Evolutionary conservation across 2,888 invertebrate genomes (phyloP).

Genomic region (Uropetala carovei): DNA sequence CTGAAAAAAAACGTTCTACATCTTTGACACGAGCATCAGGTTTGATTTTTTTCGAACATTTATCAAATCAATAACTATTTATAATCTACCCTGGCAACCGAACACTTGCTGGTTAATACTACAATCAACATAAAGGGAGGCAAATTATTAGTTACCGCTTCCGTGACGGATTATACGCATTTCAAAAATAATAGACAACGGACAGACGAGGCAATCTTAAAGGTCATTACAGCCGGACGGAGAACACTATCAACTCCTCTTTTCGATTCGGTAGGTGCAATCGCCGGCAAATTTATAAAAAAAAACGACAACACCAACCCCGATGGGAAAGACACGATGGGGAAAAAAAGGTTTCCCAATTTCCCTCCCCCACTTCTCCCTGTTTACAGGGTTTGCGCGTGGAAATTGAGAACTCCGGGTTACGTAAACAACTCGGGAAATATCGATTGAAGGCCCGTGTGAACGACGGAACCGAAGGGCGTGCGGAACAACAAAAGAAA

Average conservation of each 20-base stretch:
- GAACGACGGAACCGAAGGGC: background rate
- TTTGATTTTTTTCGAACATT: no score
- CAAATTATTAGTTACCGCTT: no score
- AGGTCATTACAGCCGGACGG: background rate
- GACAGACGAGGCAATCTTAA: background rate
- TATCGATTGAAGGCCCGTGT: background rate
- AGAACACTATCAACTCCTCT: background rate
- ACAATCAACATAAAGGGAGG: no score
- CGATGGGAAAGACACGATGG: background rate
- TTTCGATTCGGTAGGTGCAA: background rate
- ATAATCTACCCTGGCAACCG: no score
- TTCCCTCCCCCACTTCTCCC: background rate
- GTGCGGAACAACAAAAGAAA: no score
- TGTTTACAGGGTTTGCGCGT: background rate
- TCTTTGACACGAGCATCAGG: no score
- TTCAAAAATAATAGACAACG: no score
- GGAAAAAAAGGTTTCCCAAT: background rate
- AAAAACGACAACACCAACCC: background rate
- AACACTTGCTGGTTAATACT: no score
- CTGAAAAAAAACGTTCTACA: no score
- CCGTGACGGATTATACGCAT: no score
- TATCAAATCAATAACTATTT: no score
- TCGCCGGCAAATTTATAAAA: background rate
- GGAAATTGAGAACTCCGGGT: constrained; percentile 28
- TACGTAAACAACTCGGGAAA: background rate